phyloP scores from a whole-genome alignment of 2,113 vertebrate genomes.

The Candoia aspera region DNA sequence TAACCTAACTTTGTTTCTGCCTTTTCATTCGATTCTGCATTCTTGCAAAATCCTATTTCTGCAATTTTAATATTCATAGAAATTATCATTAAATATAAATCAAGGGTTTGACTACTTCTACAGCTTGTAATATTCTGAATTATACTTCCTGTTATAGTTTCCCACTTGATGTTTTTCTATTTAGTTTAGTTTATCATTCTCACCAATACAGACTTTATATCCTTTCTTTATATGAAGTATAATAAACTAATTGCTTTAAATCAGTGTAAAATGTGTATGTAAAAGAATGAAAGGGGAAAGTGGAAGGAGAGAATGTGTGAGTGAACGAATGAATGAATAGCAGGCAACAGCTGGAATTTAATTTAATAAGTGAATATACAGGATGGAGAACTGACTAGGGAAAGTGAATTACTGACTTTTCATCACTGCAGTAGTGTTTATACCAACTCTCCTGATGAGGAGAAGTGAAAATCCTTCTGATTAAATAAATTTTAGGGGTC shows the following conservation, averaged over 20 bases:
- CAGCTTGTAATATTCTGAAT: background rate
- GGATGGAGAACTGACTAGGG: constrained; percentile 52
- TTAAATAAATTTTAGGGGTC: constrained; percentile 46
- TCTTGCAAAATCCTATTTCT: background rate
- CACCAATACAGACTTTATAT: constrained; percentile 3
- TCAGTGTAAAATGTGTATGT: background rate
- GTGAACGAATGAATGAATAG: constrained; percentile 30
- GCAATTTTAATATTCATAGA: background rate
- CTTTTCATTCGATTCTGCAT: background rate
- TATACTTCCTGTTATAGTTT: background rate
- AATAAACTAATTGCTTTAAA: constrained; percentile 9
- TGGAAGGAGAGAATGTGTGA: background rate
- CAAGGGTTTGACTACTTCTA: background rate
- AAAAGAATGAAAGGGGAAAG: background rate
- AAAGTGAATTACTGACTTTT: constrained; percentile 60
- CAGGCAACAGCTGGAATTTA: constrained; percentile 59
- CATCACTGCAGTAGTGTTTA: constrained; percentile 34
- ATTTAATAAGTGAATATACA: constrained; percentile 61
- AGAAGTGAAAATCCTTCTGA: constrained; percentile 48
- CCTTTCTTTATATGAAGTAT: constrained; percentile 6
- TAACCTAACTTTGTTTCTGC: background rate
- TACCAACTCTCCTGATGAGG: constrained; percentile 37
- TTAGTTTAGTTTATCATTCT: background rate
- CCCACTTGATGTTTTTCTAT: background rate
- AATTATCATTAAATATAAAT: background rate